A percentile compares a stretch with the other conserved stretches of the same genome.
These are phyloP conservation scores for Gymnoscopelus microlampas DNA, from an alignment of 2,797 vertebrate species.

Conservation along the genomic window DNA sequence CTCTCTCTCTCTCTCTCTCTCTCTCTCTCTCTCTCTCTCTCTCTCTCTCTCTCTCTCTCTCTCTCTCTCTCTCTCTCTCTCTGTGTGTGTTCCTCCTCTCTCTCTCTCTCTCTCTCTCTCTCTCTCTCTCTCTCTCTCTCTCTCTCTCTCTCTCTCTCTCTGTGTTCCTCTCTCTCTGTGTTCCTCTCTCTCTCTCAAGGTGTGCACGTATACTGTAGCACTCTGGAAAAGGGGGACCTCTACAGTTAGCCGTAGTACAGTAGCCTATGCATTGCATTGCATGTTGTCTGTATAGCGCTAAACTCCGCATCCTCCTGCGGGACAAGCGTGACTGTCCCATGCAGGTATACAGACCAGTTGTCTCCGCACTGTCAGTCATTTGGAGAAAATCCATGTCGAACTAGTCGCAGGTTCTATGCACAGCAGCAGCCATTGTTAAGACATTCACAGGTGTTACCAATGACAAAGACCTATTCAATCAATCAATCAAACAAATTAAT, in stretches of 20 bases:
- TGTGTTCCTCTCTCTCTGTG: neutral
- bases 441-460: too few relatives aligned
- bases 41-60: too few relatives aligned
- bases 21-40: neutral
- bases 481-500: too few relatives aligned
- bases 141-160: neutral
- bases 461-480: too few relatives aligned
- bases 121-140: slow-evolving; percentile 13
- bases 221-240: slow-evolving; percentile 64
- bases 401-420: too few relatives aligned
- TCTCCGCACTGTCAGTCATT: too few relatives aligned
- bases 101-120: slow-evolving; percentile 3
- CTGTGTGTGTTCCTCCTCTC: neutral
- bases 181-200: slow-evolving; percentile 19
- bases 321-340: slow-evolving; percentile 17
- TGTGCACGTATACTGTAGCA: slow-evolving; percentile 36
- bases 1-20: slow-evolving; percentile 15
- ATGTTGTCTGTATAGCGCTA: slow-evolving; percentile 6
- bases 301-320: slow-evolving; percentile 25
- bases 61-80: too few relatives aligned
- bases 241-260: slow-evolving; percentile 46
- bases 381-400: too few relatives aligned
- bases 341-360: neutral
- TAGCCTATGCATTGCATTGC: slow-evolving; percentile 37
- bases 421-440: too few relatives aligned